A percentile compares a stretch with the other conserved stretches of the same genome.
Evolutionary conservation across 23 tunicate genomes (phyloP).

Genomic region (Ciona savignyi): DNA sequence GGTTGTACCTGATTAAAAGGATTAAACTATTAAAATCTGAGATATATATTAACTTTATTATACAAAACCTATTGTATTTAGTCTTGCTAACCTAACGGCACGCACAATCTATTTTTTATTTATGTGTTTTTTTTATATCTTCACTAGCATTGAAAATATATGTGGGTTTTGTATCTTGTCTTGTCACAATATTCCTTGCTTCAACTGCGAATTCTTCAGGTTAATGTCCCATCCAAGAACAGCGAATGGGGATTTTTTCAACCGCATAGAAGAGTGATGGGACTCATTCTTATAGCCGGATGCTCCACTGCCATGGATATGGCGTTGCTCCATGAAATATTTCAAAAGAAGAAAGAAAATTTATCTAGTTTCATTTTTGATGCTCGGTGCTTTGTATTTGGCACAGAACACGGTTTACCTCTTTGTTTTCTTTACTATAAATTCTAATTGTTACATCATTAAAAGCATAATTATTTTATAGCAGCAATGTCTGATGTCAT

Average conservation of each 20-base stretch:
- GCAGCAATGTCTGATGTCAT: too few relatives aligned
- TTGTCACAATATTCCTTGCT: too few relatives aligned
- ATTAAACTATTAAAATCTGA: too few relatives aligned
- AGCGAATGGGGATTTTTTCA: slow-evolving; percentile 86
- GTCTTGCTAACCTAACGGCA: too few relatives aligned
- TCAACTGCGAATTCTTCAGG: slow-evolving; percentile 16
- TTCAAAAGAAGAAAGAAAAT: slow-evolving; percentile 50
- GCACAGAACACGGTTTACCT: slow-evolving; percentile 52
- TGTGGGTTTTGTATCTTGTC: neutral
- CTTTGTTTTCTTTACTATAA: too few relatives aligned
- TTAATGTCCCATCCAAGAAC: slow-evolving; percentile 29
- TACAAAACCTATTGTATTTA: too few relatives aligned
- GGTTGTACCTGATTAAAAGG: too few relatives aligned
- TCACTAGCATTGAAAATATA: neutral
- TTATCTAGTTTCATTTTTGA: slow-evolving; percentile 40
- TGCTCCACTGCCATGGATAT: slow-evolving; percentile 79
- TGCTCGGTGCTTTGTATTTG: slow-evolving; percentile 84
- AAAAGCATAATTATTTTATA: too few relatives aligned
- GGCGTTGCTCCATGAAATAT: slow-evolving; percentile 55
- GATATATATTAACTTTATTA: too few relatives aligned
- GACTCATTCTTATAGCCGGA: slow-evolving; percentile 57
- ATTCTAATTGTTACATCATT: too few relatives aligned
- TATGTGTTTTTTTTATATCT: neutral
- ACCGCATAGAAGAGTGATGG: slow-evolving; percentile 67
- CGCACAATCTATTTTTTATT: neutral